Base-by-base conservation (phyloP, 2,113 vertebrate species). In the Corynorhinus townsendii region DNA sequence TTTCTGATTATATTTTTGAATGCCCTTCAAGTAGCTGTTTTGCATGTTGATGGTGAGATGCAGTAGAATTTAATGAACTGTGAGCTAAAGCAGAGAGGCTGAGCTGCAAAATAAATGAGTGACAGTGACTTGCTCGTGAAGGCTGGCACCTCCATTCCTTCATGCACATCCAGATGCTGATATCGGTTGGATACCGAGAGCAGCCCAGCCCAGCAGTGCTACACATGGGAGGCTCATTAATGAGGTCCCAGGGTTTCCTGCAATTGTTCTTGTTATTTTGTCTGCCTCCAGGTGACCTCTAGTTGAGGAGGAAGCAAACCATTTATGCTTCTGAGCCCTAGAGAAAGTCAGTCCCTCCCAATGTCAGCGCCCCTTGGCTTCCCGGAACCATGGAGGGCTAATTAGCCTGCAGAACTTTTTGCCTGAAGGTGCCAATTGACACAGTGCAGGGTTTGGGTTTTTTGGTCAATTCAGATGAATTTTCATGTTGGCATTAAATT, bases 1-100 rank as follows among this genome's bases (percentile, higher is more conserved):
- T 62, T 79, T 95, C 93, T 89, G 81, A 69, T 97, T 92, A 83
- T 97, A 77, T 96, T 97, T 96, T 97, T 96, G 59, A 98, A 96
- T 97, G 92, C 96, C 96, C 95, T 98, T 95, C 97, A 96, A 86
- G 88, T 97, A 88, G 87, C 96, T 98, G 24, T 95, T 98, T 97
- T 97, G 89, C 95, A 84, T 97, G 97, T 91, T 95, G 93, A 89
- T 96, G 75, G 84, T 83, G 96, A 89, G 96, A 89, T 95, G 64
- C 0, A 1, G 95, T 95, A 85, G 72, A 96, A 69, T 97, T 97
- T 98, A 97, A 97, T 98, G 96, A 98, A 94, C 92, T 87, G 54
- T 47, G 28, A 96, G 96, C 97, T 90, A 93, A 95, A 86, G 93
- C 89, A 84, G 93, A 86, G 95, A 97, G 89, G 77, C 92, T 96